Conservation (phyloP, 1,140 invertebrate species). For the Zaprionus kolodkinae region DNA sequence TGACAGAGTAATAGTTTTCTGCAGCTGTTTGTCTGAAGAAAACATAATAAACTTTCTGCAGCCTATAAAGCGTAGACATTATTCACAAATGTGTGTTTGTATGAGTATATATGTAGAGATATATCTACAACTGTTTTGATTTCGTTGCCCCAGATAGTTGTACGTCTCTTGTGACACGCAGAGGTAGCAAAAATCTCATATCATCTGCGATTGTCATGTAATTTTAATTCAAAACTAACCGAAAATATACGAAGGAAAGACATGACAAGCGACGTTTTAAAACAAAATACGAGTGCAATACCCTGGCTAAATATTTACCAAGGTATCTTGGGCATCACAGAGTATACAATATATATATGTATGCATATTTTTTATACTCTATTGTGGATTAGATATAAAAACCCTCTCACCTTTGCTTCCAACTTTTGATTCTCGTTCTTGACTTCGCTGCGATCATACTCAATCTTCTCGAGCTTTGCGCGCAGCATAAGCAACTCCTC, state of each 20-base stretch:
- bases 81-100: not conserved
- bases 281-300: not conserved
- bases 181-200: slow-evolving; percentile 37
- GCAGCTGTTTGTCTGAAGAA: not conserved
- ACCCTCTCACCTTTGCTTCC: slow-evolving; percentile 92
- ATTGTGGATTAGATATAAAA: no score
- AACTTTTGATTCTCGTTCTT: slow-evolving; percentile 95
- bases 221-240: slow-evolving; percentile 52
- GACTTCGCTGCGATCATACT: slow-evolving; percentile 92
- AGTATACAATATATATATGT: no score
- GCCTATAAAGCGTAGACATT: slow-evolving; percentile 12
- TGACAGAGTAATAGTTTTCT: not conserved
- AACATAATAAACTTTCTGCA: slow-evolving; percentile 18
- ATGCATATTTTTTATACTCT: not conserved
- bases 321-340: no score
- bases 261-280: not conserved
- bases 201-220: slow-evolving; percentile 28
- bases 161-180: not conserved
- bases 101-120: no score
- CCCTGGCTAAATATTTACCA: not conserved
- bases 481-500: slow-evolving; percentile 93
- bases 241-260: not conserved
- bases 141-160: slow-evolving; percentile 65
- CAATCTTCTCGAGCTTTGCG: slow-evolving; percentile 92
- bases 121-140: slow-evolving; percentile 26